Percentiles rank a stretch among this genome's conserved stretches.
phyloP scores from a whole-genome alignment of 2,113 vertebrate genomes.

The Eira barbara region DNA sequence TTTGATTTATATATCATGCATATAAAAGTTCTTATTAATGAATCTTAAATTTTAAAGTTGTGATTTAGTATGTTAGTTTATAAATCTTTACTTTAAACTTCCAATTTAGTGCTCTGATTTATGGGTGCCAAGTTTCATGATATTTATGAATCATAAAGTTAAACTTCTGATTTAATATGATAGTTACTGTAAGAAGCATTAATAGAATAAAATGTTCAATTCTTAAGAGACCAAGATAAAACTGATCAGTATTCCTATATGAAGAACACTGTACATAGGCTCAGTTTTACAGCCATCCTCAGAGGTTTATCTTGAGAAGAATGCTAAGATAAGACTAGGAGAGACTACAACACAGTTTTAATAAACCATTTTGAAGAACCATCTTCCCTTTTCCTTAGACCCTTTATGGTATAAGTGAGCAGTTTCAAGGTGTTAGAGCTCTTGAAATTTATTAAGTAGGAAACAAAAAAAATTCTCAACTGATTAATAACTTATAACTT shows the following conservation, averaged over 20 bases:
- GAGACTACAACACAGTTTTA: conserved; percentile 34
- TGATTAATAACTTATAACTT: no score
- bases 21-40: conserved; percentile 79
- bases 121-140: conserved; percentile 71
- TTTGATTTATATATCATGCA: conserved; percentile 77
- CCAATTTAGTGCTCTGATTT: conserved; percentile 76
- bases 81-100: conserved; percentile 81
- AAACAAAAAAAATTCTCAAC: conserved; percentile 46
- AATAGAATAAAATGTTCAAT: conserved; percentile 72
- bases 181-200: conserved; percentile 78
- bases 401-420: background rate
- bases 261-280: background rate
- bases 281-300: conserved; percentile 54
- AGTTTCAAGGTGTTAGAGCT: background rate
- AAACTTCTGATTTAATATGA: conserved; percentile 75
- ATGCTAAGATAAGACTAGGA: conserved; percentile 34
- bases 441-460: conserved; percentile 45
- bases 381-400: conserved; percentile 49
- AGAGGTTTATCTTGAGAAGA: conserved; percentile 53
- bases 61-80: conserved; percentile 77
- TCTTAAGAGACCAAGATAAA: conserved; percentile 67
- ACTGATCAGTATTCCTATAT: conserved; percentile 71
- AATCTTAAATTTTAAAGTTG: conserved; percentile 75
- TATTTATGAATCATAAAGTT: conserved; percentile 68
- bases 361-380: conserved; percentile 11